Conservation (phyloP, 2,113 vertebrate species). For the Ictalurus punctatus region DNA sequence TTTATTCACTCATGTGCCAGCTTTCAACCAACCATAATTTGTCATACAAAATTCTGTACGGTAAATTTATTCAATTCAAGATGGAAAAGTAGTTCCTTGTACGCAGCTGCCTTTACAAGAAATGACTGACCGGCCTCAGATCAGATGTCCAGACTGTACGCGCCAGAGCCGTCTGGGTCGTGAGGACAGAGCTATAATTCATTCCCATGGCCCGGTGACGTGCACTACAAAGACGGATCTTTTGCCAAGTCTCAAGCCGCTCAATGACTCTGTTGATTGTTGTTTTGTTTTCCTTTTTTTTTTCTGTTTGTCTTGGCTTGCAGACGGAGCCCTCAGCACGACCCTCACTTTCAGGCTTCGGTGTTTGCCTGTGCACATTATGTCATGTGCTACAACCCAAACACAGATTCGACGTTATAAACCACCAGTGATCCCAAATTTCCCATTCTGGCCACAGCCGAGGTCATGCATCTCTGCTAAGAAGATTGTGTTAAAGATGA, state of each 20-base stretch:
- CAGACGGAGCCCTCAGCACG: not conserved
- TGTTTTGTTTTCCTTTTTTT: constrained; percentile 26
- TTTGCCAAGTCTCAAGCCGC: constrained; percentile 16
- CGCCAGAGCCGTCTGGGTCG: constrained; percentile 27
- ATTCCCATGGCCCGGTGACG: constrained; percentile 18
- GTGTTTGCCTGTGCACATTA: constrained; percentile 6
- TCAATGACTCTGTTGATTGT: constrained; percentile 31
- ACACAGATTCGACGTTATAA: not conserved
- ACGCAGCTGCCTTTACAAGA: not conserved
- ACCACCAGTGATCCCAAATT: not conserved
- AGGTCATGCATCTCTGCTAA: not conserved
- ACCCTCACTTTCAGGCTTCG: constrained; percentile 23
- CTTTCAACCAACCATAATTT: not conserved
- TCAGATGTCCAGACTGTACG: constrained; percentile 16
- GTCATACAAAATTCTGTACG: not conserved
- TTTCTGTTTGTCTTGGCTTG: constrained; percentile 23
- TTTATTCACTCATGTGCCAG: not conserved
- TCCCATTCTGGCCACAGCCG: not conserved
- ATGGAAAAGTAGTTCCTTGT: not conserved
- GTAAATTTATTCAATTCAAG: not conserved
- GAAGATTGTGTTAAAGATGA: not conserved
- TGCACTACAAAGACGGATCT: constrained; percentile 26
- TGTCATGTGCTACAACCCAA: constrained; percentile 37
- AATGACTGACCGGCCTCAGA: not conserved
- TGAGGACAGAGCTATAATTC: constrained; percentile 41